These are phyloP conservation scores for Cyclophora albipunctata DNA, from an alignment of 2,888 invertebrate species.

Conservation along the genomic window DNA sequence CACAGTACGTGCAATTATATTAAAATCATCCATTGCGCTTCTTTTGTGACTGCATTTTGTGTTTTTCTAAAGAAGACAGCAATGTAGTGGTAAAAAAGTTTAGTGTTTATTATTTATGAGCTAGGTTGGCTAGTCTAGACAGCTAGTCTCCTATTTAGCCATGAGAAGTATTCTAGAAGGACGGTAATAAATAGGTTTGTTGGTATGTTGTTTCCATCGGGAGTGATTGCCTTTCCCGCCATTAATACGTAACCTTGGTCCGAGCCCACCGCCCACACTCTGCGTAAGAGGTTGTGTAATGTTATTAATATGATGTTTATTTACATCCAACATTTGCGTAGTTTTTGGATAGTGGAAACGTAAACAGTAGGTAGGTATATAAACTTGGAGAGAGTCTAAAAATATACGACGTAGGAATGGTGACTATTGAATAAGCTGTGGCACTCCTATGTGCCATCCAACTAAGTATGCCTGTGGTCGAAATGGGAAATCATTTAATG, in stretches of 20 bases:
- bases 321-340: constrained; percentile 43
- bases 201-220: constrained; percentile 5
- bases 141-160: constrained; percentile 38
- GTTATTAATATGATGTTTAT: constrained; percentile 33
- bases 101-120: background rate
- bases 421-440: no score
- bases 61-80: constrained; percentile 1
- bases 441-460: no score
- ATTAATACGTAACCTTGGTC: constrained; percentile 54
- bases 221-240: constrained; percentile 48
- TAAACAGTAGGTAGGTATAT: background rate
- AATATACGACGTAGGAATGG: no score
- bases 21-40: constrained; percentile 29
- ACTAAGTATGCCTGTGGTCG: no score
- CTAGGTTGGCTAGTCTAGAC: constrained; percentile 34
- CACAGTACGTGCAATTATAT: constrained; percentile 7
- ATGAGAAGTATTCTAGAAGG: constrained; percentile 17
- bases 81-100: constrained; percentile 12
- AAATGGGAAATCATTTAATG: no score
- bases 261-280: constrained; percentile 53
- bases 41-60: background rate
- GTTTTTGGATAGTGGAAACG: constrained; percentile 25
- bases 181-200: constrained; percentile 9
- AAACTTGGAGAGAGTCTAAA: no score
- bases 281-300: constrained; percentile 46